Evolutionary conservation across 2,888 invertebrate species (phyloP).

Genomic region (Lasioglossum zephyrum): DNA sequence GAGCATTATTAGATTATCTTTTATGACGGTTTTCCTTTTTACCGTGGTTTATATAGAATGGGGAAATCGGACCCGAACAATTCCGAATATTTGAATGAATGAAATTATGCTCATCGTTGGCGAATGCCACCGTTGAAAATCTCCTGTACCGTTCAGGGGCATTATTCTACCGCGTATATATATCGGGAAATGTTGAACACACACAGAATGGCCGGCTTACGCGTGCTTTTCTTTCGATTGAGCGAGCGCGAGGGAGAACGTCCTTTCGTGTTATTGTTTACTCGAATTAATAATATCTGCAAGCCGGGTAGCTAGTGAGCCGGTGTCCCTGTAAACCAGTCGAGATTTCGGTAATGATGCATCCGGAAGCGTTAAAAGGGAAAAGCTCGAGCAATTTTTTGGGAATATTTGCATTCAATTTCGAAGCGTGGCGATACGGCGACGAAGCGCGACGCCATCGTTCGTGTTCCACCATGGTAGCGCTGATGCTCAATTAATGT

Average conservation of each 20-base stretch:
- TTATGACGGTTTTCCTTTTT: not conserved
- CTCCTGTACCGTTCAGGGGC: not conserved
- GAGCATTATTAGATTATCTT: not conserved
- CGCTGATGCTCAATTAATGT: constrained; percentile 35
- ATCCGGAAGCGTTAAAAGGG: not conserved
- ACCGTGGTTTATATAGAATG: not conserved
- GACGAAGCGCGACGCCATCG: not conserved
- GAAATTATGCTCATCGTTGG: not conserved
- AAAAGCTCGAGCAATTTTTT: constrained; percentile 2
- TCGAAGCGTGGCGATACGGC: not conserved
- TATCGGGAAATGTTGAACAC: not conserved
- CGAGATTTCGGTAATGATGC: not conserved
- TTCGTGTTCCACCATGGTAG: constrained; percentile 4
- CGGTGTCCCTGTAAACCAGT: not conserved
- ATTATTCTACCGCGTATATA: not conserved
- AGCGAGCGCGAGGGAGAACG: not conserved
- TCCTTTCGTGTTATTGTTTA: constrained; percentile 3
- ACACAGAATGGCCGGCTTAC: not conserved
- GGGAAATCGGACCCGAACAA: not conserved
- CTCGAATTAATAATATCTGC: not conserved
- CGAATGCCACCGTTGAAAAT: not conserved
- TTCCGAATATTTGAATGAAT: not conserved
- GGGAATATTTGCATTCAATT: constrained; percentile 41
- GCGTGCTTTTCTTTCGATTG: not conserved
- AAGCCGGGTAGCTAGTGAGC: not conserved